phyloP scores from a whole-genome alignment of 1,140 invertebrate genomes.

The Laupala kohalensis region DNA sequence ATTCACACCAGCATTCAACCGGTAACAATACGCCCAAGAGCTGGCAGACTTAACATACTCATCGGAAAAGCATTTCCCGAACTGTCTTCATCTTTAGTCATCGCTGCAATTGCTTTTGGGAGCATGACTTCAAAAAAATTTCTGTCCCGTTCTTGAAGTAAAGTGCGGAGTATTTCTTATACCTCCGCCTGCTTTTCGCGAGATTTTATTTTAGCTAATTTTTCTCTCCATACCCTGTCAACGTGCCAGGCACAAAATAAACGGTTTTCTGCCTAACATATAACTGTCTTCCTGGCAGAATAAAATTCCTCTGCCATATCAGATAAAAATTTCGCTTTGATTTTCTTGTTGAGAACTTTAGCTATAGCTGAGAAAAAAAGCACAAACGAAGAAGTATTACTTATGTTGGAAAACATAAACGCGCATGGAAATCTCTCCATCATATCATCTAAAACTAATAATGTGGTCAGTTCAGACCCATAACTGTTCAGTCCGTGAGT shows the following conservation, averaged over 20 bases:
- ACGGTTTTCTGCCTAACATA: not conserved
- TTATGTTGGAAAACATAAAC: not conserved
- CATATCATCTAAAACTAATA: not conserved
- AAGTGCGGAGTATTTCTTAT: not conserved
- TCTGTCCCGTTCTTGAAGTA: no score
- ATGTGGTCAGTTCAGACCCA: not conserved
- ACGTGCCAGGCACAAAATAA: not conserved
- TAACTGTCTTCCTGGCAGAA: not conserved
- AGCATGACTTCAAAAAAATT: not conserved
- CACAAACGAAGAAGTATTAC: not conserved
- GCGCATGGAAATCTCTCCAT: not conserved
- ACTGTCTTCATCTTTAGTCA: not conserved
- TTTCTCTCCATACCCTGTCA: no score
- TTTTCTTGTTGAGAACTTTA: not conserved
- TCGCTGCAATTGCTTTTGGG: not conserved
- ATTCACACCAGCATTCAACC: no score
- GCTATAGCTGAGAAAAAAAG: not conserved
- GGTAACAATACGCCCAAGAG: no score
- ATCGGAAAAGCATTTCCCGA: not conserved
- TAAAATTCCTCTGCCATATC: not conserved
- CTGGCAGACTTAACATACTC: no score
- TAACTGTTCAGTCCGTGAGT: not conserved
- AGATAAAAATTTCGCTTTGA: no score
- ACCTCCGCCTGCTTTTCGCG: not conserved
- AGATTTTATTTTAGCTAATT: not conserved